Evolutionary conservation across 2,888 invertebrate species (phyloP).

Genomic region (Calliopum simillimum): DNA sequence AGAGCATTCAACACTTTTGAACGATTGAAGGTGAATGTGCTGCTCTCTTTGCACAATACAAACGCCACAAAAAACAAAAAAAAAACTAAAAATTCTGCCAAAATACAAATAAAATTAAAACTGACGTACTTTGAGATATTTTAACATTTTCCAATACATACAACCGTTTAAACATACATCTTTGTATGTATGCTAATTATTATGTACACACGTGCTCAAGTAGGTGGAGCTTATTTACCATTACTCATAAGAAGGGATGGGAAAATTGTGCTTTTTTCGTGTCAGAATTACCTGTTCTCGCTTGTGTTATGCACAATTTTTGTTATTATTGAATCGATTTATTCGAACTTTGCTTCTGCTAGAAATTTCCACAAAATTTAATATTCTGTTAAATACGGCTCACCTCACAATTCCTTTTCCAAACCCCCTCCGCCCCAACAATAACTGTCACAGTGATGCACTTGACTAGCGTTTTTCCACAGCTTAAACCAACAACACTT

Average conservation of each 20-base stretch:
- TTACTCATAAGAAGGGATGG: background rate
- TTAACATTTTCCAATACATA: no score
- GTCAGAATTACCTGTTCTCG: no score
- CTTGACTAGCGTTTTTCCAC: slow-evolving; percentile 1
- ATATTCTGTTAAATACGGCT: no score
- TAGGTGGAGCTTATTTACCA: slow-evolving; percentile 13
- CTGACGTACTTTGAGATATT: background rate
- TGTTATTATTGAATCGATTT: no score
- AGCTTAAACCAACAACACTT: slow-evolving; percentile 1
- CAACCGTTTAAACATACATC: background rate
- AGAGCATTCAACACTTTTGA: no score
- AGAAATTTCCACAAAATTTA: no score
- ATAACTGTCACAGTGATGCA: slow-evolving; percentile 18
- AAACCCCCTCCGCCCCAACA: no score
- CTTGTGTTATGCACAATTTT: no score
- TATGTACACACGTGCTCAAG: background rate
- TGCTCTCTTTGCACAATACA: background rate
- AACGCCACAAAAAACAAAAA: background rate
- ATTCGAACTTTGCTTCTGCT: no score
- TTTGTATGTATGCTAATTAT: background rate
- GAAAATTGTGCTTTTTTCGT: background rate
- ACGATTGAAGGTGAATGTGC: no score
- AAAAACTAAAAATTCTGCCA: background rate
- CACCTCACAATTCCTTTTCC: background rate
- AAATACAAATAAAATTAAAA: background rate